Conservation (phyloP, 1,140 invertebrate genomes). For the Sycophila sp. region DNA sequence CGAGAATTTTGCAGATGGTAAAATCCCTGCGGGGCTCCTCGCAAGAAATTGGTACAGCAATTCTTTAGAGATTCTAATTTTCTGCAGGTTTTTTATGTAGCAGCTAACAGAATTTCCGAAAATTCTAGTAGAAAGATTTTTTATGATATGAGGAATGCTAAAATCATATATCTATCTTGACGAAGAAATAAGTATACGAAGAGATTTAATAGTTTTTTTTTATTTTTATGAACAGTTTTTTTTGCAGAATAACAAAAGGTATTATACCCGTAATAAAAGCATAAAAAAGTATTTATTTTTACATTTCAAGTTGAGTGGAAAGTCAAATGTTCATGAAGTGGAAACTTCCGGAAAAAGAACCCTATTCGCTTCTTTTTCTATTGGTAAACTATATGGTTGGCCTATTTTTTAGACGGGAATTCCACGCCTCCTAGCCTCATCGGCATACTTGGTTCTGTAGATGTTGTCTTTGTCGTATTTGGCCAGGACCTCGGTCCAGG, state of each 20-base stretch:
- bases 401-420: conserved; percentile 46
- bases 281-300: not conserved
- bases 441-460: conserved; percentile 70
- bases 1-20: no score
- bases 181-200: not conserved
- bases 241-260: not conserved
- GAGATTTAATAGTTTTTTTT: conserved; percentile 8
- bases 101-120: no score
- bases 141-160: no score
- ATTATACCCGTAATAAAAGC: not conserved
- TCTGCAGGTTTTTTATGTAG: no score
- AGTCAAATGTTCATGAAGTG: no score
- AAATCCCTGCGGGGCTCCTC: no score
- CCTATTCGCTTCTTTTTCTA: no score
- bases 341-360: no score
- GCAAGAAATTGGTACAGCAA: no score
- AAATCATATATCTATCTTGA: not conserved
- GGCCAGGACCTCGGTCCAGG: conserved; percentile 68
- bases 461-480: conserved; percentile 72
- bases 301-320: not conserved
- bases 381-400: no score
- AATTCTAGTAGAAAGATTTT: no score
- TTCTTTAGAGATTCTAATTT: no score
- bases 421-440: conserved; percentile 59
- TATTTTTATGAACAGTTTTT: conserved; percentile 8